These are phyloP conservation scores for Tinea pellionella DNA, from an alignment of 2,888 invertebrate genomes.

Conservation along the genomic window DNA sequence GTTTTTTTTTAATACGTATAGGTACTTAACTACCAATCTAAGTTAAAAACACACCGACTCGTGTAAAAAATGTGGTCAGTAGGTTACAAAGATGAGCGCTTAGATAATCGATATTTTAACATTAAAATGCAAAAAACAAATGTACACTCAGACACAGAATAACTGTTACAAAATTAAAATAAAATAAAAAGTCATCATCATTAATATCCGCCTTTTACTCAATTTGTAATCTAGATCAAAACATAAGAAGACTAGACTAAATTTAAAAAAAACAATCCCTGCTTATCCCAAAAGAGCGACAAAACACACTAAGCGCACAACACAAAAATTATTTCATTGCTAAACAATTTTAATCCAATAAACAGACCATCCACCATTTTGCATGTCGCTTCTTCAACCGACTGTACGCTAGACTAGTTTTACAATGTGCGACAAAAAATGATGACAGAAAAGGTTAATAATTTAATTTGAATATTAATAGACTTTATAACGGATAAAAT, in stretches of 20 bases:
- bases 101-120: background rate
- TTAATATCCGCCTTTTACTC: no score
- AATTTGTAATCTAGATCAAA: no score
- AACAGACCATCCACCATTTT: background rate
- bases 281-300: no score
- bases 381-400: background rate
- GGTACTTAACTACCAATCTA: no score
- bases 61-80: background rate
- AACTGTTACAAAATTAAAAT: no score
- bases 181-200: no score
- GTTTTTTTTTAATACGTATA: no score
- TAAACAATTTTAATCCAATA: background rate
- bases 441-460: background rate
- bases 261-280: no score
- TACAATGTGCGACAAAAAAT: background rate
- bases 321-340: background rate
- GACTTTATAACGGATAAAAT: background rate
- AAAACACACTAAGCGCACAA: no score
- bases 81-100: background rate
- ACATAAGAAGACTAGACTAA: no score
- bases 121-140: background rate
- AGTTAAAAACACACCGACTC: background rate
- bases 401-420: background rate
- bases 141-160: background rate
- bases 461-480: conserved; percentile 1